Evolutionary conservation across 2,113 vertebrate species (phyloP), one percentile per base, ranked within the genome.

Genomic region (Cynoglossus semilaevis): DNA sequence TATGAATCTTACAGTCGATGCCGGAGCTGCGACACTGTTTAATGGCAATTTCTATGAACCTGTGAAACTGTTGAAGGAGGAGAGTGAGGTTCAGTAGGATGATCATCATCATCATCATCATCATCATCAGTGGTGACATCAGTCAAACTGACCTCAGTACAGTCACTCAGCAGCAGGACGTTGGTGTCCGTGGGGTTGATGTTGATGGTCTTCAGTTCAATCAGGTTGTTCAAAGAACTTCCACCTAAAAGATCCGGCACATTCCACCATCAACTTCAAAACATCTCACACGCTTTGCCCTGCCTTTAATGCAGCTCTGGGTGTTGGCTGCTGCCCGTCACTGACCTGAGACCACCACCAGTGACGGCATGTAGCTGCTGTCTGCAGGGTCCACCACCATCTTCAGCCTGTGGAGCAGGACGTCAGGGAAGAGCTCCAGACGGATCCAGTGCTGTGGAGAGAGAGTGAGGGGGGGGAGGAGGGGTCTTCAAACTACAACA

Each of bases 311-410:
- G n/a, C n/a, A n/a, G 22, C 22, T 29, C 22, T 6, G 22, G 22
- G 22, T 29, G 22, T n/a, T n/a, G n/a, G n/a, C n/a, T 38, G 12
- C 37, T 38, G 37, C 35, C 35, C 4, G 3, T 4, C 49, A 66
- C 51, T 51, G 88, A 96, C 97, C 97, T 84, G 97, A 99, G 40
- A 99, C 95, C 7, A 99, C 96, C 16, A 99, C 95, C 35, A 99
- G 85, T 1, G 96, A 99, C 1, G 97, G 97, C 97, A 99, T 98
- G 85, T 99, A 99, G 86, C 96, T 99, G 84, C 96, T 98, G 87
- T 99, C 97, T 1, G 96, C 95, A 19, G 97, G 97, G 70, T 99
- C 96, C 3, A 99, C 96, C 7, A 89, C 88, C 95, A 98, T 96
- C 85, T 97, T 98, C 41, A 99, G 85, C 66, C 93, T 91, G 81